Evolutionary conservation across 2,888 invertebrate genomes (phyloP).

Genomic region (Nephrotoma guestfalica): DNA sequence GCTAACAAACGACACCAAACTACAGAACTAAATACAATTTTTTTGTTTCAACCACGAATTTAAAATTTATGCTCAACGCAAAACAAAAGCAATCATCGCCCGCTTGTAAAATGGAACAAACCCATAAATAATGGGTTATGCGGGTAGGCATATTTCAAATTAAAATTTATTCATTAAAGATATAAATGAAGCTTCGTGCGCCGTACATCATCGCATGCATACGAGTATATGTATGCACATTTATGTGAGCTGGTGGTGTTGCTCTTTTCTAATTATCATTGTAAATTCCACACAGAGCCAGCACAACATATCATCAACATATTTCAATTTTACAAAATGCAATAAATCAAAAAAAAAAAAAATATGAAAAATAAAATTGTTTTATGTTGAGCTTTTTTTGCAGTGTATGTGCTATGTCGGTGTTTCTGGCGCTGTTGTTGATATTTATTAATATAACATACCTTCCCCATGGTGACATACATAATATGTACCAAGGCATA

Average conservation of each 20-base stretch:
- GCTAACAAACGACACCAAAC: neutral
- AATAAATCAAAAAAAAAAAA: neutral
- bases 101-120: neutral
- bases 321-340: neutral
- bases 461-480: neutral
- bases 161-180: neutral
- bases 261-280: neutral
- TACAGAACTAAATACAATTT: neutral
- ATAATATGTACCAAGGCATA: neutral
- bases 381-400: neutral
- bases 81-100: neutral
- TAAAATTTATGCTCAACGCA: neutral
- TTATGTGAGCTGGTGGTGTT: neutral
- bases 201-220: neutral
- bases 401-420: neutral
- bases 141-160: neutral
- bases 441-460: neutral
- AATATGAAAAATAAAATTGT: neutral
- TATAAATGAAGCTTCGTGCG: neutral
- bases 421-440: neutral
- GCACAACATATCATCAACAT: neutral
- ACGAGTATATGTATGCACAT: neutral
- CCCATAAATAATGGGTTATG: neutral
- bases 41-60: neutral
- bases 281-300: neutral